These are phyloP conservation scores for Cyclophora punctaria DNA, from an alignment of 2,888 invertebrate species.

Conservation along the genomic window DNA sequence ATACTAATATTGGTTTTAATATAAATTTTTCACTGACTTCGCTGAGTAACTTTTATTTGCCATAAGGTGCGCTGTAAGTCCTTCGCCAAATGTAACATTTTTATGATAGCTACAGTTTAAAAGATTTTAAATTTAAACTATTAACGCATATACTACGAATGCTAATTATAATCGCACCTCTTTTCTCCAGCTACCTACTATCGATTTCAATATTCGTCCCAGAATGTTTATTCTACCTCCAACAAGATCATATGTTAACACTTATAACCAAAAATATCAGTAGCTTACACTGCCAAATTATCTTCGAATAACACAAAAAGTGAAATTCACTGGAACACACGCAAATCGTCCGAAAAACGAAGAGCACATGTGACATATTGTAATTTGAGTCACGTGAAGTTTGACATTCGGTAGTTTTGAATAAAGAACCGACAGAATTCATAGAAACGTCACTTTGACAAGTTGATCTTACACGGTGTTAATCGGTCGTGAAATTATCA, in stretches of 20 bases:
- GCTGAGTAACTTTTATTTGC: too few relatives aligned
- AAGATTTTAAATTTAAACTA: too few relatives aligned
- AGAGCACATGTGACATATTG: conserved; percentile 48
- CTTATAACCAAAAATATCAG: conserved; percentile 24
- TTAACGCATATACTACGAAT: too few relatives aligned
- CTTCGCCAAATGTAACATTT: too few relatives aligned
- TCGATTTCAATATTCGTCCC: too few relatives aligned
- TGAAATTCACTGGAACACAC: conserved; percentile 38
- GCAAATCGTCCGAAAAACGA: conserved; percentile 33
- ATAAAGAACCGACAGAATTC: conserved; percentile 41
- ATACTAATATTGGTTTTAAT: too few relatives aligned
- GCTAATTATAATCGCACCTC: too few relatives aligned
- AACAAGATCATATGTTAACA: conserved; percentile 11
- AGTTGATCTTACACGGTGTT: conserved; percentile 35
- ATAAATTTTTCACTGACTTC: too few relatives aligned
- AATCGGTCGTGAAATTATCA: conserved; percentile 54
- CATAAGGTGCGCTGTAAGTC: too few relatives aligned
- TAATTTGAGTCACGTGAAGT: conserved; percentile 42
- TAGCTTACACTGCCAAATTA: conserved; percentile 36
- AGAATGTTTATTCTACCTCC: too few relatives aligned
- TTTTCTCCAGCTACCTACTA: too few relatives aligned
- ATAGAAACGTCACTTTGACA: conserved; percentile 47
- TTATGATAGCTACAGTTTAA: too few relatives aligned
- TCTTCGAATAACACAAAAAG: conserved; percentile 21
- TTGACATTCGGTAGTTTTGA: conserved; percentile 41